Percentiles rank a stretch among this genome's conserved stretches.
phyloP scores from a whole-genome alignment of 2,888 invertebrate species.

The Apotomis betuletana region DNA sequence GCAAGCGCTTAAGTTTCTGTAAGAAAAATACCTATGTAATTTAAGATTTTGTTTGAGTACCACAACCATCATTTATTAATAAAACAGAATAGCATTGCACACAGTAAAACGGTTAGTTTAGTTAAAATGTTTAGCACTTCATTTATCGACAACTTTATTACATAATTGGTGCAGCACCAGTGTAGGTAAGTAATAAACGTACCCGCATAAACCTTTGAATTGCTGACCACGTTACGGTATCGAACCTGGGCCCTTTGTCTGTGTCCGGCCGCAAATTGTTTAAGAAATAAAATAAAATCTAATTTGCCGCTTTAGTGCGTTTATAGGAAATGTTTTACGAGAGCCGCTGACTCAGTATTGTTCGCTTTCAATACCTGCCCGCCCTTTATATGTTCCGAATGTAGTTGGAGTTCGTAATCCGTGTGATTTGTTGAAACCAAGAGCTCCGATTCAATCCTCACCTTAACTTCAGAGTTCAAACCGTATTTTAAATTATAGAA shows the following conservation, averaged over 20 bases:
- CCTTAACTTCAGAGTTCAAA: not conserved
- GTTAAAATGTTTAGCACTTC: not conserved
- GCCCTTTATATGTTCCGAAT: constrained; percentile 65
- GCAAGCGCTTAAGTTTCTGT: too few relatives aligned
- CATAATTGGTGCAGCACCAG: constrained; percentile 54
- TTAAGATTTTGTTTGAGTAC: too few relatives aligned
- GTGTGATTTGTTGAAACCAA: constrained; percentile 43
- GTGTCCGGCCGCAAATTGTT: constrained; percentile 79
- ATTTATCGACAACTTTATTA: constrained; percentile 38
- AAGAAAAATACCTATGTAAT: too few relatives aligned
- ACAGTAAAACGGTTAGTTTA: not conserved
- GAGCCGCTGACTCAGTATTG: constrained; percentile 70
- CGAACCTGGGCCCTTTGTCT: constrained; percentile 80
- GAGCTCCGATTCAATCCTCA: constrained; percentile 21
- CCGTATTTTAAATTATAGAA: not conserved
- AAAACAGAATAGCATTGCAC: not conserved
- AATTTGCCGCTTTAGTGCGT: constrained; percentile 80
- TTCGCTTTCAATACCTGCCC: constrained; percentile 68
- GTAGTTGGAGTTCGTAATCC: constrained; percentile 58
- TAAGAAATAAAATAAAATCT: constrained; percentile 83
- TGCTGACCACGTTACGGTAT: constrained; percentile 75
- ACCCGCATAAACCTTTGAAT: constrained; percentile 82
- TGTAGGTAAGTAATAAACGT: constrained; percentile 78
- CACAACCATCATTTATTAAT: too few relatives aligned
- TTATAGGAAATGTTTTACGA: constrained; percentile 78